phyloP scores from a whole-genome alignment of 2,113 vertebrate genomes.

The Corydoras sp. region DNA sequence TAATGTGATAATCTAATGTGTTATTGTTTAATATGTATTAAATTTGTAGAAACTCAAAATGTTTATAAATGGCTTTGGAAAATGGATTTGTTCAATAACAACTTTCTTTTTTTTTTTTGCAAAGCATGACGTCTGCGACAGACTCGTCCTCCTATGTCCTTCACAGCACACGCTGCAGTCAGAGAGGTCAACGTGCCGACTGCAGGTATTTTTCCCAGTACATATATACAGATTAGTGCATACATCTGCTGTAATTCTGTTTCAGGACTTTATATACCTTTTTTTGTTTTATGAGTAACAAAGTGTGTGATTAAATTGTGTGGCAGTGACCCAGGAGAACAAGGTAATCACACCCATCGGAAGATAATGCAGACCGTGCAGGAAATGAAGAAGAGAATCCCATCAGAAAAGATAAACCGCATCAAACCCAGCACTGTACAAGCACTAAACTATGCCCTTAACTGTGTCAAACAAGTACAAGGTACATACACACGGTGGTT shows the following conservation, averaged over 20 bases:
- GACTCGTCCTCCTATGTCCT: conserved; percentile 33
- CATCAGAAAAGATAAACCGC: conserved; percentile 64
- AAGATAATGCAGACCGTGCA: conserved; percentile 72
- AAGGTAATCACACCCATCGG: conserved; percentile 60
- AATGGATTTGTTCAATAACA: neutral
- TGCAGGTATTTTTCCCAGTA: conserved; percentile 19
- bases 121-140: conserved; percentile 31
- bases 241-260: neutral
- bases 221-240: neutral
- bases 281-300: neutral
- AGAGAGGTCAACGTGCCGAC: conserved; percentile 21
- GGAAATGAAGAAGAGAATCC: conserved; percentile 82
- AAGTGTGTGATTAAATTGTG: neutral
- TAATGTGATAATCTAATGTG: too few species aligned
- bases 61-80: neutral
- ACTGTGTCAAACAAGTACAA: conserved; percentile 80
- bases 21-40: too few species aligned
- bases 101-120: neutral
- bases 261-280: neutral
- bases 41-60: too few species aligned
- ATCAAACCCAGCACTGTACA: conserved; percentile 77
- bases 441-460: conserved; percentile 78
- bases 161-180: conserved; percentile 17
- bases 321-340: conserved; percentile 50
- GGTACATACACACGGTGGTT: conserved; percentile 56